Conservation (phyloP, 1,140 invertebrate genomes). For the Formica exsecta region DNA sequence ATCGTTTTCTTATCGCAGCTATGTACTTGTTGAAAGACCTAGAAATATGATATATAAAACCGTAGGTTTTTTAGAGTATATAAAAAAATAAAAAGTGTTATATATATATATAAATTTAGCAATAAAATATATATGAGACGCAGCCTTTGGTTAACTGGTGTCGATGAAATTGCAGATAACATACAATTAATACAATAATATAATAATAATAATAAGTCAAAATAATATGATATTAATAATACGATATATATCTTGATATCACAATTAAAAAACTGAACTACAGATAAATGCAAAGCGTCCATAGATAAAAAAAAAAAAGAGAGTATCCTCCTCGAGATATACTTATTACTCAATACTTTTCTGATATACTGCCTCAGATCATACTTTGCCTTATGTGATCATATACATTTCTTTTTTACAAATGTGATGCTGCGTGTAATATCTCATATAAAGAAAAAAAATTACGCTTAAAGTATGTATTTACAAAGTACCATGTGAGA, state of each 20-base stretch:
- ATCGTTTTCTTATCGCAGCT: neutral
- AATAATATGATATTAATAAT: slow-evolving; percentile 20
- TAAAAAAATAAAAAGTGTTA: slow-evolving; percentile 18
- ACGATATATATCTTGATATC: slow-evolving; percentile 32
- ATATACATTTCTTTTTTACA: slow-evolving; percentile 34
- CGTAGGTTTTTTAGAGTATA: neutral
- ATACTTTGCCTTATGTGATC: neutral
- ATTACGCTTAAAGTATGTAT: slow-evolving; percentile 16
- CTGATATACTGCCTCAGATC: neutral
- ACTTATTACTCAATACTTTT: too few relatives aligned
- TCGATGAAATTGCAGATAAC: slow-evolving; percentile 32
- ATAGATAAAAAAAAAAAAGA: neutral
- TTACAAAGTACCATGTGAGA: slow-evolving; percentile 26
- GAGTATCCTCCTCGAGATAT: neutral
- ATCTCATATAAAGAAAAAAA: slow-evolving; percentile 9
- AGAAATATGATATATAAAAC: slow-evolving; percentile 38
- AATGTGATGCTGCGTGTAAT: neutral
- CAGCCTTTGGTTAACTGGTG: slow-evolving; percentile 42
- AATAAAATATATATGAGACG: slow-evolving; percentile 38
- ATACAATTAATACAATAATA: slow-evolving; percentile 4
- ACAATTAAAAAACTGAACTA: slow-evolving; percentile 37
- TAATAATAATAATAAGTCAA: neutral
- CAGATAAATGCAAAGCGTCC: slow-evolving; percentile 35
- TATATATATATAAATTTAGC: slow-evolving; percentile 17
- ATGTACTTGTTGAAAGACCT: neutral